Percentiles rank a stretch among this genome's conserved stretches.
These are phyloP conservation scores for Ageneiosus marmoratus DNA, from an alignment of 2,113 vertebrate genomes.

Conservation along the genomic window DNA sequence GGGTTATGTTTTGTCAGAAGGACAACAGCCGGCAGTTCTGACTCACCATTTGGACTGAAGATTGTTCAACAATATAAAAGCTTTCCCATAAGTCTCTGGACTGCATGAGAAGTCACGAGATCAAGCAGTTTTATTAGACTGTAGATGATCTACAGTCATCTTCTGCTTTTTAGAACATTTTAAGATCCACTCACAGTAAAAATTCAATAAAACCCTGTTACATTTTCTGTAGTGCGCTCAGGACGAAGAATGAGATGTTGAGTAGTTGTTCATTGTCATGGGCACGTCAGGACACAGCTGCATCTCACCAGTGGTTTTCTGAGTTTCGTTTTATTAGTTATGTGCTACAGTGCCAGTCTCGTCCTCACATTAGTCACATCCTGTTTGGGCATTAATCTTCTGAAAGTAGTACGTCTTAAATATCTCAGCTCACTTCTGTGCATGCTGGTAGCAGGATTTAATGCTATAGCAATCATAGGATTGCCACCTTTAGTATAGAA, in stretches of 20 bases:
- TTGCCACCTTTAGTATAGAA: too few relatives aligned
- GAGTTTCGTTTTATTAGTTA: conserved; percentile 6
- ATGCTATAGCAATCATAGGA: too few relatives aligned
- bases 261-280: background rate
- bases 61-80: background rate
- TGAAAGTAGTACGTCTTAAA: background rate
- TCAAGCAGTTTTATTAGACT: background rate
- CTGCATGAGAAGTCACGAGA: background rate
- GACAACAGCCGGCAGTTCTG: conserved; percentile 17
- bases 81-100: background rate
- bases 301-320: background rate
- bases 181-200: background rate
- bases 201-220: background rate
- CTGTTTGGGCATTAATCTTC: background rate
- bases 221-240: background rate
- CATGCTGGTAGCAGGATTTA: background rate
- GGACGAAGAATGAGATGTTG: background rate
- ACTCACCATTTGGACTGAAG: conserved; percentile 10
- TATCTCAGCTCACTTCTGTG: background rate
- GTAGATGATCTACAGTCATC: background rate
- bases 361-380: background rate
- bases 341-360: background rate
- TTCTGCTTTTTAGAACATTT: background rate
- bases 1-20: background rate
- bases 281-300: background rate